Evolutionary conservation across 2,888 invertebrate species (phyloP).

Genomic region (Harpalus rufipes): DNA sequence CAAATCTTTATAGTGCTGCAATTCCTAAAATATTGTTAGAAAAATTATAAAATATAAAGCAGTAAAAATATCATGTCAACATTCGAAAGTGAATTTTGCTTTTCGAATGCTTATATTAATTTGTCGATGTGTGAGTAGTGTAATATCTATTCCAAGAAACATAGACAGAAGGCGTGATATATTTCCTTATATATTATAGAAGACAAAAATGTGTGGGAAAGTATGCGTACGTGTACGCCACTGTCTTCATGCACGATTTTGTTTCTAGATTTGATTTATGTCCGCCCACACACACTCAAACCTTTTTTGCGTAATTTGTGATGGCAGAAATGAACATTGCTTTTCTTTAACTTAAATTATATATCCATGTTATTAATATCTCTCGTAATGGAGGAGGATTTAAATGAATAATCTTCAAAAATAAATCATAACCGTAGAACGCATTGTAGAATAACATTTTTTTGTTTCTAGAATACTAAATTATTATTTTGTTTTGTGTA

Average conservation of each 20-base stretch:
- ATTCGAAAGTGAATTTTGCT: too few species aligned
- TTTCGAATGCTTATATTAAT: too few species aligned
- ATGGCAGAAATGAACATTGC: slow-evolving; percentile 45
- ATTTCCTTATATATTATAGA: neutral
- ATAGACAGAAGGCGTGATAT: too few species aligned
- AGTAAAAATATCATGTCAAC: too few species aligned
- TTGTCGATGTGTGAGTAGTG: too few species aligned
- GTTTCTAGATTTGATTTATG: slow-evolving; percentile 40
- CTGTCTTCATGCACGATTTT: slow-evolving; percentile 29
- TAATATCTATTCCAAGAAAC: too few species aligned
- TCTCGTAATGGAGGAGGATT: neutral
- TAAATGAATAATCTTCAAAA: neutral
- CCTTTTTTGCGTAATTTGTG: slow-evolving; percentile 44
- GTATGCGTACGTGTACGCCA: slow-evolving; percentile 3
- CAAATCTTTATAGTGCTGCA: too few species aligned
- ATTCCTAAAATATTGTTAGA: too few species aligned
- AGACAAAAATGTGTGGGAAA: neutral
- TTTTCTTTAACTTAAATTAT: slow-evolving; percentile 39
- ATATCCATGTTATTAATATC: slow-evolving; percentile 28
- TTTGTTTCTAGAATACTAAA: too few species aligned
- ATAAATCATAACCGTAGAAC: neutral
- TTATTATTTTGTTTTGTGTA: too few species aligned
- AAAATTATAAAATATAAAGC: too few species aligned
- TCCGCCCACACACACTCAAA: slow-evolving; percentile 33
- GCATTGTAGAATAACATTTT: neutral